Conservation (phyloP, 2,113 vertebrate species). For the Hippocampus zosterae region DNA sequence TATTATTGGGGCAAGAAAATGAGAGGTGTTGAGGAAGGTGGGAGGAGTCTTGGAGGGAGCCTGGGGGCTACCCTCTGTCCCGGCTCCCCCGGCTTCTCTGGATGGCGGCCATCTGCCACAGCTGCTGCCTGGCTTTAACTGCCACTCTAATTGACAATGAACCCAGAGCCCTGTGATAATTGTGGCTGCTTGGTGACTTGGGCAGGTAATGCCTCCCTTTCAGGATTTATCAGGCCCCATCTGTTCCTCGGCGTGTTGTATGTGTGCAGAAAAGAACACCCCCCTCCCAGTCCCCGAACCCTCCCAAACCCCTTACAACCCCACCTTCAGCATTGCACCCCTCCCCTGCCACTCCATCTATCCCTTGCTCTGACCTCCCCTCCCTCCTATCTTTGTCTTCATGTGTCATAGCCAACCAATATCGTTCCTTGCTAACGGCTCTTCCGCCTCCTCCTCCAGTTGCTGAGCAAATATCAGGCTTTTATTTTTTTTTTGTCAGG, state of each 20-base stretch:
- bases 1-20: slow-evolving; percentile 26
- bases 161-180: slow-evolving; percentile 84
- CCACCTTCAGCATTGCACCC: slow-evolving; percentile 52
- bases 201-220: slow-evolving; percentile 89
- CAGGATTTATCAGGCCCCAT: slow-evolving; percentile 85
- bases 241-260: slow-evolving; percentile 78
- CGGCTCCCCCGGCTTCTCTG: slow-evolving; percentile 80
- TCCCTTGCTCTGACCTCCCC: slow-evolving; percentile 10
- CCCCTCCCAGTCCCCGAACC: slow-evolving; percentile 31
- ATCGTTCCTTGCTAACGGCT: slow-evolving; percentile 44
- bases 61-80: slow-evolving; percentile 80
- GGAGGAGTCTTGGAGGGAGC: slow-evolving; percentile 69
- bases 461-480: slow-evolving; percentile 58
- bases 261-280: slow-evolving; percentile 70
- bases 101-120: slow-evolving; percentile 92
- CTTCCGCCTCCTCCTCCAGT: slow-evolving; percentile 44
- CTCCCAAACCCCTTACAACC: slow-evolving; percentile 47
- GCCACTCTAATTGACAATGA: slow-evolving; percentile 93
- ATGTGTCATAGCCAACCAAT: slow-evolving; percentile 52
- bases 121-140: slow-evolving; percentile 82
- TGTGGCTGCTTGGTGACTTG: slow-evolving; percentile 80
- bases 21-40: slow-evolving; percentile 42
- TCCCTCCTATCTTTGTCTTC: slow-evolving; percentile 24
- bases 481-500: slow-evolving; percentile 55
- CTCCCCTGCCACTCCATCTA: slow-evolving; percentile 31